Conservation (phyloP, 2,797 vertebrate genomes). For the Poeciliopsis infans region DNA sequence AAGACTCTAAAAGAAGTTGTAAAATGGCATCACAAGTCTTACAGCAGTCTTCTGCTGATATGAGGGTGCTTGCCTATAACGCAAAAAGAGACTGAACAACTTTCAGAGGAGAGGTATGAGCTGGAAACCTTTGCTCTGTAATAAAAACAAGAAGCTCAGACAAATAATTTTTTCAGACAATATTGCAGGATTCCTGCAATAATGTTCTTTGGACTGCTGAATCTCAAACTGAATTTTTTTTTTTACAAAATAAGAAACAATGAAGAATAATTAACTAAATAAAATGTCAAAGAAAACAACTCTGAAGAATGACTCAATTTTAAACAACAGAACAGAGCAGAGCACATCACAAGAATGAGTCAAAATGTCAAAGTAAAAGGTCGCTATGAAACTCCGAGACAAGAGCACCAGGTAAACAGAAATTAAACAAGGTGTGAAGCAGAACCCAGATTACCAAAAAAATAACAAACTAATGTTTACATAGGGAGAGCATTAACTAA, state of each 20-base stretch:
- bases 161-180: background rate
- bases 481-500: background rate
- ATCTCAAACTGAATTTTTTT: background rate
- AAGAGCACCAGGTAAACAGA: background rate
- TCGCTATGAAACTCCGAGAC: background rate
- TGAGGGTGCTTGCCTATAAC: background rate
- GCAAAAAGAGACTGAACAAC: background rate
- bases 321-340: background rate
- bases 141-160: background rate
- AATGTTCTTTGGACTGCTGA: background rate
- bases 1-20: background rate
- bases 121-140: background rate
- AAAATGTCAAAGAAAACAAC: background rate
- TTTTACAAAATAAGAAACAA: background rate
- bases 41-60: background rate
- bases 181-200: background rate
- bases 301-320: background rate
- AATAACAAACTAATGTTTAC: background rate
- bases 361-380: background rate
- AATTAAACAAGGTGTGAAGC: background rate
- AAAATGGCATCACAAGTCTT: background rate
- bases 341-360: background rate
- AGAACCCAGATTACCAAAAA: background rate
- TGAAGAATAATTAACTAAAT: background rate
- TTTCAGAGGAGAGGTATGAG: background rate